phyloP scores from a whole-genome alignment of 2,113 vertebrate genomes.

The Emydura subglobosa region DNA sequence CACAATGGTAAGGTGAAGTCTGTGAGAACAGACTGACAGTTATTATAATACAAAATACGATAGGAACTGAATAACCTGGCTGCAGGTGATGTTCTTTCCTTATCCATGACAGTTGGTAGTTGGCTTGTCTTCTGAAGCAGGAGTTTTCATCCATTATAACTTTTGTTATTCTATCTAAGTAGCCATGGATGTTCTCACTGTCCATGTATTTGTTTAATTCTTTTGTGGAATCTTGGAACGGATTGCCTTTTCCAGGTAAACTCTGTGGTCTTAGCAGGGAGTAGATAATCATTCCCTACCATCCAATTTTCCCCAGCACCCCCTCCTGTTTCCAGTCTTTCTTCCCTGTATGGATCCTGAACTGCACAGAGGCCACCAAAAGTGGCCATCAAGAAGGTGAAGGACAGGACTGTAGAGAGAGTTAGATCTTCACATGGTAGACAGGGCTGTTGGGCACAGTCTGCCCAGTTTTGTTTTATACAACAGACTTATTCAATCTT shows the following conservation, averaged over 20 bases:
- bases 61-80: background rate
- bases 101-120: background rate
- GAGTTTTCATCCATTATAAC: background rate
- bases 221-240: background rate
- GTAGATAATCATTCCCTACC: background rate
- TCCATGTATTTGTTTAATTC: background rate
- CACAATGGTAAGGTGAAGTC: too few relatives aligned
- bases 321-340: background rate
- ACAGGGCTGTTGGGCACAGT: background rate
- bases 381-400: background rate
- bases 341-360: background rate
- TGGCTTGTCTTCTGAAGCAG: background rate
- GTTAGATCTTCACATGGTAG: background rate
- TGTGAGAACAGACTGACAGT: too few relatives aligned
- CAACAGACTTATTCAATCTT: background rate
- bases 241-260: background rate
- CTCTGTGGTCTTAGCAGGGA: background rate
- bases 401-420: background rate
- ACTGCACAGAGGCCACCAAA: background rate
- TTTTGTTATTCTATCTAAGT: background rate
- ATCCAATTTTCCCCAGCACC: background rate
- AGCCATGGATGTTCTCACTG: background rate
- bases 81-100: background rate
- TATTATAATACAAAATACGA: too few relatives aligned
- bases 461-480: background rate